Evolutionary conservation across 2,888 invertebrate genomes (phyloP), one percentile per base, ranked within the genome.

Genomic region (Macrophya alboannulata): DNA sequence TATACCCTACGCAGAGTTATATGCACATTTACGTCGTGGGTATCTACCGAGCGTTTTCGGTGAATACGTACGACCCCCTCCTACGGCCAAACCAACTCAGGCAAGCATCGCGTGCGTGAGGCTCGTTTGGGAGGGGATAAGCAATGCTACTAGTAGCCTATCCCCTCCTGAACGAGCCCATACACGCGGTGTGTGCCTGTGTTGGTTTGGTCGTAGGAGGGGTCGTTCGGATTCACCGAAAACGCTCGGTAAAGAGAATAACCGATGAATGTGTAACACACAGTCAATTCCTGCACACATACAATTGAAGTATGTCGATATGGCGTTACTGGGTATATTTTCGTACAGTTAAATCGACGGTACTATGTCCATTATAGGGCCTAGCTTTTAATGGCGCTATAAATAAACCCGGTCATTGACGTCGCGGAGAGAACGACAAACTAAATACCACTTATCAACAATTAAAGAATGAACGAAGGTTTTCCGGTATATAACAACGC

Each of bases 351-450:
- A n/a, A 74, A 74, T 74, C 45, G 45, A 45, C 12, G 74, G 15
- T 51, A 15, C 51, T 55, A 31, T n/a, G n/a, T 51, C 31, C 76
- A 77, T n/a, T n/a, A n/a, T 31, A 51, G 25, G 37, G 51, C 6
- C 15, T 55, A 55, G 31, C 77, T 55, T 55, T 77, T 31, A 55
- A 77, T 45, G 31, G 21, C 17, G 77, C 31, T 77, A 77, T 77
- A 77, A 77, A 77, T 77, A 77, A 51, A 31, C 55, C 25, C 76
- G 77, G 55, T 17, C 77, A 77, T 51, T 17, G 45, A 74, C 74
- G 74, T 74, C 74, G 74, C 40, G n/a, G n/a, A 45, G 9, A 77
- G 31, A 0, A 55, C 31, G 37, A 51, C 55, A 77, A 55, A 31
- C 77, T 21, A 77, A 31, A 51, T 55, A 55, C 55, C 15, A 55